Percentiles rank a stretch among this genome's conserved stretches.
Evolutionary conservation across 2,888 invertebrate genomes (phyloP).

Genomic region (Dicranocentrus wangi): DNA sequence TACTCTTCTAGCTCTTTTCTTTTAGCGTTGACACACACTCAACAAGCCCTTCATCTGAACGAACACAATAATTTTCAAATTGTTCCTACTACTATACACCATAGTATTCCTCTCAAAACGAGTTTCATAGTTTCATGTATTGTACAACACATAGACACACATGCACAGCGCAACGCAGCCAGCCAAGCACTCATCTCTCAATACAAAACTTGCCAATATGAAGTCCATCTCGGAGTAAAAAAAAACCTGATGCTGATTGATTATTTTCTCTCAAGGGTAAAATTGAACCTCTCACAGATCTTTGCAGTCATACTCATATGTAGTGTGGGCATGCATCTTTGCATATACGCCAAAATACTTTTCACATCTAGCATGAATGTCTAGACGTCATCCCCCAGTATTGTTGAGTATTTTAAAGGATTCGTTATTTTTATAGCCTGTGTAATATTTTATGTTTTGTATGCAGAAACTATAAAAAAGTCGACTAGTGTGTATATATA

Average conservation of each 20-base stretch:
- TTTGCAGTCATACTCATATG: too few relatives aligned
- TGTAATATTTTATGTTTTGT: too few relatives aligned
- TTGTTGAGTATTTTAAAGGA: background rate
- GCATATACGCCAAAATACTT: too few relatives aligned
- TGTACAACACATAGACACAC: too few relatives aligned
- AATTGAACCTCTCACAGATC: background rate
- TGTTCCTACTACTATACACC: constrained; percentile 47
- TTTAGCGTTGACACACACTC: constrained; percentile 24
- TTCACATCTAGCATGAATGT: too few relatives aligned
- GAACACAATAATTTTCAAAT: constrained; percentile 63
- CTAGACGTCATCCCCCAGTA: constrained; percentile 11
- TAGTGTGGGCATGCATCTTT: background rate
- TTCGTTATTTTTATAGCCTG: background rate
- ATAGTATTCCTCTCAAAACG: too few relatives aligned
- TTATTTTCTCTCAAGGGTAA: constrained; percentile 53
- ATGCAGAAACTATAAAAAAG: too few relatives aligned
- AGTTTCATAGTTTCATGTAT: constrained; percentile 6
- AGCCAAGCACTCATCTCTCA: too few relatives aligned
- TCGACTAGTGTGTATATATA: too few relatives aligned
- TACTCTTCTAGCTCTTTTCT: too few relatives aligned
- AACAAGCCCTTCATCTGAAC: background rate
- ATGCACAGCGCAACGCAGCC: too few relatives aligned
- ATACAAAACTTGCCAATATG: constrained; percentile 50
- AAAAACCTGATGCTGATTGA: constrained; percentile 65
- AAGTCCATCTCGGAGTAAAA: constrained; percentile 20